A percentile compares a stretch with the other conserved stretches of the same genome.
These are phyloP conservation scores for Dasyurus viverrinus DNA, from an alignment of 2,113 vertebrate species.

Conservation along the genomic window DNA sequence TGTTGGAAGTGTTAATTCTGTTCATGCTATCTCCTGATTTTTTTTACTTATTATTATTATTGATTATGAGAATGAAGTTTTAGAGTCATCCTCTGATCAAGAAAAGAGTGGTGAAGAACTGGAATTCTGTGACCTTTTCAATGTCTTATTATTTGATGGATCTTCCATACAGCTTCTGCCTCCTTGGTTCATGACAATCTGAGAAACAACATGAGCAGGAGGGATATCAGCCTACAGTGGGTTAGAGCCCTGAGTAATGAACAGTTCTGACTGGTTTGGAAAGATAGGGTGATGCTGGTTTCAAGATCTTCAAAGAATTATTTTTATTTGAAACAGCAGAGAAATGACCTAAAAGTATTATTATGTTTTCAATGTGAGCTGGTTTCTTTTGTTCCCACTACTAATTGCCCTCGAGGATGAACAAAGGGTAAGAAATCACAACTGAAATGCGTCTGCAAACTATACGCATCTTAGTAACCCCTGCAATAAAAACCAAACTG, in stretches of 20 bases:
- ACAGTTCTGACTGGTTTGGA: slow-evolving; percentile 39
- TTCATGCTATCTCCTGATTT: slow-evolving; percentile 66
- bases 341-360: not conserved
- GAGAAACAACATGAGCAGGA: slow-evolving; percentile 23
- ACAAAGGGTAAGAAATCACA: slow-evolving; percentile 29
- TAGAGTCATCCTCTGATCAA: slow-evolving; percentile 68
- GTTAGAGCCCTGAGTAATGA: slow-evolving; percentile 48
- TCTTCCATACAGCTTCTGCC: slow-evolving; percentile 60
- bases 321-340: slow-evolving; percentile 49
- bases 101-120: slow-evolving; percentile 60
- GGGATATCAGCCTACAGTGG: slow-evolving; percentile 33
- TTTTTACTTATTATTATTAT: slow-evolving; percentile 52
- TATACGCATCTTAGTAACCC: not conserved
- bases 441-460: slow-evolving; percentile 19
- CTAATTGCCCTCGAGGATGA: not conserved
- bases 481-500: slow-evolving; percentile 38
- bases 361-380: not conserved
- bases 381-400: not conserved
- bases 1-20: slow-evolving; percentile 68
- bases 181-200: slow-evolving; percentile 62
- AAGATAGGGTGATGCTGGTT: slow-evolving; percentile 43
- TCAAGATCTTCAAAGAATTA: slow-evolving; percentile 41
- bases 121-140: slow-evolving; percentile 60
- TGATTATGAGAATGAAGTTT: slow-evolving; percentile 70
- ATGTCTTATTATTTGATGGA: slow-evolving; percentile 57